phyloP scores from a whole-genome alignment of 2,888 invertebrate species.

The Digitonthophagus gazella region DNA sequence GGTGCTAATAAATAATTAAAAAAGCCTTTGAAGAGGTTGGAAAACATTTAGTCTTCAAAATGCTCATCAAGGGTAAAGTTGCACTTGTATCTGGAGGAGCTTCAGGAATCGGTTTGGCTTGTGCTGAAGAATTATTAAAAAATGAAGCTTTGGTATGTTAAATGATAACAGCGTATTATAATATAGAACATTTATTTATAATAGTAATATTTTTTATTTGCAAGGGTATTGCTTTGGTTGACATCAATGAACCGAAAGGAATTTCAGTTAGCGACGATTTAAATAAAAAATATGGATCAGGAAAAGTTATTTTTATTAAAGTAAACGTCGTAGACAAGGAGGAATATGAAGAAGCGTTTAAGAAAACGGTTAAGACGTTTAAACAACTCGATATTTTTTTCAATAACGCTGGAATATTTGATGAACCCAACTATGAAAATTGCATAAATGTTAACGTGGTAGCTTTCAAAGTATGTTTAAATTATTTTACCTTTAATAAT shows the following conservation, averaged over 20 bases:
- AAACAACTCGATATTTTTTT: not conserved
- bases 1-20: too few species aligned
- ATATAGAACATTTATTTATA: not conserved
- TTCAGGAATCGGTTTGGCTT: not conserved
- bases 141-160: not conserved
- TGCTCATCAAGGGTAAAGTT: not conserved
- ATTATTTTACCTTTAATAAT: not conserved
- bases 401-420: not conserved
- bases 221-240: not conserved
- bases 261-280: not conserved
- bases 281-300: not conserved
- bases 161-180: not conserved
- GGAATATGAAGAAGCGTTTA: not conserved
- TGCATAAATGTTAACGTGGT: not conserved
- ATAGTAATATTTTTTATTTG: not conserved
- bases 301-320: slow-evolving; percentile 2
- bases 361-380: not conserved
- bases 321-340: not conserved
- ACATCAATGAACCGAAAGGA: not conserved
- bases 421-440: slow-evolving; percentile 4
- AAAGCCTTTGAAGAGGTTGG: too few species aligned
- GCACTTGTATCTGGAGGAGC: not conserved
- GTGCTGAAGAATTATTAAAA: not conserved
- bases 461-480: not conserved
- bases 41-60: not conserved